phyloP scores from a whole-genome alignment of 2,113 vertebrate species.

The Megaceryle maxima region DNA sequence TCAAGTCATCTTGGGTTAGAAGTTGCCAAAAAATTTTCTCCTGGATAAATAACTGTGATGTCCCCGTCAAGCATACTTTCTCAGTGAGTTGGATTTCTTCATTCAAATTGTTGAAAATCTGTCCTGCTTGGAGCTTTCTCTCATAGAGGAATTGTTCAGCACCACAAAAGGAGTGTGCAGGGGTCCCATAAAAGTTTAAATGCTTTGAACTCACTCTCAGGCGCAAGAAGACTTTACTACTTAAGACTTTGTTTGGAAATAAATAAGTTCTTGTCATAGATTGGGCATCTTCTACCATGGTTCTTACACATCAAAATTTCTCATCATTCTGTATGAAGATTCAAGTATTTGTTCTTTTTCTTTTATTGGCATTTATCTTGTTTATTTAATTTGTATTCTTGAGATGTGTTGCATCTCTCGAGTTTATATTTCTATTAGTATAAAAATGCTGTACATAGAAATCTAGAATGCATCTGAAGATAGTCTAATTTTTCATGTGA shows the following conservation, averaged over 20 bases:
- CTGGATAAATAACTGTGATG: neutral
- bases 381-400: constrained; percentile 50
- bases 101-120: neutral
- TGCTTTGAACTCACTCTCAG: neutral
- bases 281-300: neutral
- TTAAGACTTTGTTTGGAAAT: constrained; percentile 47
- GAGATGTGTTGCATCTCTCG: constrained; percentile 16
- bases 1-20: neutral
- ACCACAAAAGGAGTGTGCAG: neutral
- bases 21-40: neutral
- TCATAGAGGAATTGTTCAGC: neutral
- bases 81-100: neutral
- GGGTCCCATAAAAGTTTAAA: neutral
- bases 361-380: neutral
- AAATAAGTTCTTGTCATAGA: neutral
- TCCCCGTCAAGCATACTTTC: neutral
- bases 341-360: neutral
- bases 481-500: constrained; percentile 35
- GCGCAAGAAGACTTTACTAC: neutral
- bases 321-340: neutral
- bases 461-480: neutral
- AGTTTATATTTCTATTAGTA: neutral
- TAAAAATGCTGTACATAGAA: constrained; percentile 29
- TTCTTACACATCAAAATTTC: neutral
- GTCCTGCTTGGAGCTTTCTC: neutral